Evolutionary conservation across 2,797 vertebrate species (phyloP).

Genomic region (Tiaroga cobitis): DNA sequence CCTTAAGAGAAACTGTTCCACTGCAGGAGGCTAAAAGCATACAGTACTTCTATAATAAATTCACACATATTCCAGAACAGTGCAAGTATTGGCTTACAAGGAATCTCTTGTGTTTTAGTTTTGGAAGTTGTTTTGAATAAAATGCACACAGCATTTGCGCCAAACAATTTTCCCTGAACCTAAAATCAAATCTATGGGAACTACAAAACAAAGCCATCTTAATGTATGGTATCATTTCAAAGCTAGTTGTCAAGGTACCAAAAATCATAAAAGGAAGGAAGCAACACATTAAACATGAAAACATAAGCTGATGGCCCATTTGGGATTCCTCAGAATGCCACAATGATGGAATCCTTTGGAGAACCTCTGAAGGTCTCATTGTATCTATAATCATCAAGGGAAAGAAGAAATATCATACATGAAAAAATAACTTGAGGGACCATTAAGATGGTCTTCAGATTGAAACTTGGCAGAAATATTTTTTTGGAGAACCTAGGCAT

Average conservation of each 20-base stretch:
- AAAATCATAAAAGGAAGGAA: background rate
- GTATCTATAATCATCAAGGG: background rate
- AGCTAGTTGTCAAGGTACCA: background rate
- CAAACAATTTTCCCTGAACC: background rate
- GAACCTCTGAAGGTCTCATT: background rate
- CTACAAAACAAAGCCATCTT: background rate
- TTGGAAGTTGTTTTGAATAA: background rate
- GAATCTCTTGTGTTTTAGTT: background rate
- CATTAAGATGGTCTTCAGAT: background rate
- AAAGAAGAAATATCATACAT: background rate
- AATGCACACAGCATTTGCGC: background rate
- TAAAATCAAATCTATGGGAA: background rate
- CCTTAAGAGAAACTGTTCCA: background rate
- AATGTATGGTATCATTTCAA: background rate
- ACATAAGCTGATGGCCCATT: background rate
- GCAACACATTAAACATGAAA: background rate
- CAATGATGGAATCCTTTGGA: background rate
- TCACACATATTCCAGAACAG: background rate
- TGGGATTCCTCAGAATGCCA: background rate
- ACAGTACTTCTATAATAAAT: background rate
- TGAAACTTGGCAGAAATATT: background rate
- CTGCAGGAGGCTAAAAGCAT: background rate
- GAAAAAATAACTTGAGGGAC: background rate
- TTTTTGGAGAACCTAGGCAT: background rate
- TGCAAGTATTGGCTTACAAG: background rate